Evolutionary conservation across 2,797 vertebrate species (phyloP).

Genomic region (Spheniscus humboldti): DNA sequence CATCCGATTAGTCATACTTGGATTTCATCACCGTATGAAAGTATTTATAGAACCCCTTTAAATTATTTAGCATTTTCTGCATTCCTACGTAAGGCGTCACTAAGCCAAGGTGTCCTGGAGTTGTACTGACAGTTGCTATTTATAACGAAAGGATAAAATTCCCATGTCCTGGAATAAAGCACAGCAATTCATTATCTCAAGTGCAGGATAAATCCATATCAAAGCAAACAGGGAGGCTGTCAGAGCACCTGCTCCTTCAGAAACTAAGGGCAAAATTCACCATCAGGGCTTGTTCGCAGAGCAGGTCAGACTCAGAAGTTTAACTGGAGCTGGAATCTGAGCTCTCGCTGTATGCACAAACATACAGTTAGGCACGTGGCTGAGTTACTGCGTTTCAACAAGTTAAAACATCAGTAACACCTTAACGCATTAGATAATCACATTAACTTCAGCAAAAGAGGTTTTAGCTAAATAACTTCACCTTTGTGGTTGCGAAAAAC

Average conservation of each 20-base stretch:
- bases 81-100: background rate
- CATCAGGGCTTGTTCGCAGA: background rate
- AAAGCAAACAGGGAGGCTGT: background rate
- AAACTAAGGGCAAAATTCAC: background rate
- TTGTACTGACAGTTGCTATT: background rate
- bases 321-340: background rate
- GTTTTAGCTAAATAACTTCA: background rate
- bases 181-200: background rate
- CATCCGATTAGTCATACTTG: background rate
- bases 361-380: background rate
- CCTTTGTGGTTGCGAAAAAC: background rate
- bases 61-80: slow-evolving; percentile 22
- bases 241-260: background rate
- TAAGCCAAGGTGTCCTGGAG: background rate
- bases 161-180: background rate
- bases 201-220: background rate
- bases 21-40: background rate
- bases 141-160: background rate
- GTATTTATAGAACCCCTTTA: slow-evolving; percentile 22
- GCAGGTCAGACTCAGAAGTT: background rate
- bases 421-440: rapidly evolving
- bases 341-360: background rate
- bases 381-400: background rate
- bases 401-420: no score
- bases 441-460: background rate